Evolutionary conservation across 2,888 invertebrate species (phyloP).

Genomic region (Elaeidobius kamerunicus): DNA sequence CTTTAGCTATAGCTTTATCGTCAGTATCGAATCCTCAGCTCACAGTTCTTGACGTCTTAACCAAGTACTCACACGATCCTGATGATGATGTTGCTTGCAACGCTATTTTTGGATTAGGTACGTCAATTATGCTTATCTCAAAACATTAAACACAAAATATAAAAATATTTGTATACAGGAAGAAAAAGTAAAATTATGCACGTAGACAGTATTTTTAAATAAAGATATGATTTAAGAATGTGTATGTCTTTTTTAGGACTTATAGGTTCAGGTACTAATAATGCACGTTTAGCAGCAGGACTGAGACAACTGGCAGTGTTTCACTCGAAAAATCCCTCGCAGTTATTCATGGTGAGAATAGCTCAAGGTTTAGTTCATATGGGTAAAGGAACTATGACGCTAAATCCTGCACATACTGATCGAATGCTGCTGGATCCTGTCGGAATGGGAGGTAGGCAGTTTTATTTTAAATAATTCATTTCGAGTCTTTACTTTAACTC

Average conservation of each 20-base stretch:
- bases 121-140: too few relatives aligned
- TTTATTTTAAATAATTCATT: neutral
- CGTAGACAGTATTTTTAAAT: neutral
- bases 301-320: constrained; percentile 94
- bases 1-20: constrained; percentile 89
- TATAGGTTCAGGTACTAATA: constrained; percentile 58
- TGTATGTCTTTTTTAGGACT: constrained; percentile 31
- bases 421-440: constrained; percentile 90
- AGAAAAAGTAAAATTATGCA: too few relatives aligned
- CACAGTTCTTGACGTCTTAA: constrained; percentile 91
- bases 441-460: constrained; percentile 78
- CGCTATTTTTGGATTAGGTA: constrained; percentile 96
- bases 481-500: neutral
- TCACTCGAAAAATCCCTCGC: constrained; percentile 94
- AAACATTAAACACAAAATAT: too few relatives aligned
- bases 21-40: constrained; percentile 96
- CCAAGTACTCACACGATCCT: constrained; percentile 97
- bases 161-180: too few relatives aligned
- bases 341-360: constrained; percentile 94
- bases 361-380: constrained; percentile 96
- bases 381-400: constrained; percentile 96
- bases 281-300: constrained; percentile 93
- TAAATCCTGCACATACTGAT: constrained; percentile 95
- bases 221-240: too few relatives aligned
- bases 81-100: constrained; percentile 97